phyloP scores from a whole-genome alignment of 2,888 invertebrate species.

The Anaspis maculata region DNA sequence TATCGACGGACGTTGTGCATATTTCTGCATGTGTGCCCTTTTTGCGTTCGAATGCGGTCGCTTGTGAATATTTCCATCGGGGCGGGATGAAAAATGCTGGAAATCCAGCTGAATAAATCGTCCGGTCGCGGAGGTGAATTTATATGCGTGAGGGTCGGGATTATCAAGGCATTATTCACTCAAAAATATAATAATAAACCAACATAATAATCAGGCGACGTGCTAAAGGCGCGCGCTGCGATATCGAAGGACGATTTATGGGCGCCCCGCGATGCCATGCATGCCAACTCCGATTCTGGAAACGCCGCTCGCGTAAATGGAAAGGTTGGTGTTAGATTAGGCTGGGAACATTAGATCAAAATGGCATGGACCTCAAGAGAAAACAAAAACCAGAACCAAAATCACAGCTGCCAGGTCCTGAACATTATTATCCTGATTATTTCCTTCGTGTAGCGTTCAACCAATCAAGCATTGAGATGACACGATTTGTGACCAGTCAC shows the following conservation, averaged over 20 bases:
- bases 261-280: slow-evolving; percentile 18
- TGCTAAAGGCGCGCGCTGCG: slow-evolving; percentile 22
- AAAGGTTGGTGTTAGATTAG: no score
- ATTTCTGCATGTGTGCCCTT: background rate
- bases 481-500: no score
- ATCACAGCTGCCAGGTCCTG: no score
- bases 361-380: no score
- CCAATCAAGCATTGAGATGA: no score
- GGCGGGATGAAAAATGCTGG: slow-evolving; percentile 1
- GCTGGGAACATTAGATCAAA: no score
- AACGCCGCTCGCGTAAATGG: no score
- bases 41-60: slow-evolving; percentile 4
- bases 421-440: no score
- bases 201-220: slow-evolving; percentile 28
- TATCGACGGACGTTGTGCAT: no score
- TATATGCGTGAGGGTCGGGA: slow-evolving; percentile 6
- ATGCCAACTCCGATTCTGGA: no score
- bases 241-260: slow-evolving; percentile 20
- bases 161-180: slow-evolving; percentile 22
- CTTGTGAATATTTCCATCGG: background rate
- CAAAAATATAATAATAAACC: slow-evolving; percentile 27
- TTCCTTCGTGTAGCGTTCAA: no score
- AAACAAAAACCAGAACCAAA: no score
- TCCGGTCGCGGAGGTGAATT: slow-evolving; percentile 2
- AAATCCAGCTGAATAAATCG: slow-evolving; percentile 4